These are phyloP conservation scores for Chironex yamaguchii DNA, from an alignment of 30 jellyfish, hydroid and myxozoan species.

Conservation along the genomic window DNA sequence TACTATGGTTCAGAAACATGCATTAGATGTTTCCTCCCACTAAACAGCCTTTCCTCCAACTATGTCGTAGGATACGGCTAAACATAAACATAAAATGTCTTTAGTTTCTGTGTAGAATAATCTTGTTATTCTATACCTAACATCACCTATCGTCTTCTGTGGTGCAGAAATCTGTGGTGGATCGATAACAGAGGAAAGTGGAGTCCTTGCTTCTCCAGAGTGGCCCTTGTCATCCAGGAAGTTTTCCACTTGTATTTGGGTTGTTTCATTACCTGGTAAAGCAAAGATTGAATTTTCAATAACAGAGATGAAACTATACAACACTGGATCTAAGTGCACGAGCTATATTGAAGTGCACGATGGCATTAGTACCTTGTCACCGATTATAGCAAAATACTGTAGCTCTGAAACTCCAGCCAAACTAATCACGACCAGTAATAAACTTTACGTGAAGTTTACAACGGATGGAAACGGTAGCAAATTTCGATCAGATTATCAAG, in stretches of 20 bases:
- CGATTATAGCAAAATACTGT: slow-evolving; percentile 72
- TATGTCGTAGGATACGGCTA: no score
- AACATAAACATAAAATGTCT: no score
- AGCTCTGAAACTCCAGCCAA: slow-evolving; percentile 30
- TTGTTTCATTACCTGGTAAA: slow-evolving; percentile 48
- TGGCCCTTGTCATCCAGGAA: slow-evolving; percentile 65
- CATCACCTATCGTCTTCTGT: no score
- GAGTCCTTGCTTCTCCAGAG: slow-evolving; percentile 61
- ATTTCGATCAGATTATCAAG: slow-evolving; percentile 33
- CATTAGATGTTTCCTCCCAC: no score
- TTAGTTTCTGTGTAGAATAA: no score
- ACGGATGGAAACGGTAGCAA: slow-evolving; percentile 77
- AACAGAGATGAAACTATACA: slow-evolving; percentile 37
- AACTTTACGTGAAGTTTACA: slow-evolving; percentile 47
- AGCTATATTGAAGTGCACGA: slow-evolving; percentile 60
- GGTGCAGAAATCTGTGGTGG: no score
- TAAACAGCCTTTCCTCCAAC: no score
- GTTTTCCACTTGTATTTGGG: slow-evolving; percentile 63
- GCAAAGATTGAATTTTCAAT: slow-evolving; percentile 45
- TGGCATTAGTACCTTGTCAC: slow-evolving; percentile 48
- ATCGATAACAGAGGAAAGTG: slow-evolving; percentile 59
- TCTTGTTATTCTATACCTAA: no score
- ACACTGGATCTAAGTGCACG: slow-evolving; percentile 23
- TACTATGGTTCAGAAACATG: no score
- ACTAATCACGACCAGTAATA: slow-evolving; percentile 26